Evolutionary conservation across 2,888 invertebrate genomes (phyloP).

Genomic region (Anoplius nigerrimus): DNA sequence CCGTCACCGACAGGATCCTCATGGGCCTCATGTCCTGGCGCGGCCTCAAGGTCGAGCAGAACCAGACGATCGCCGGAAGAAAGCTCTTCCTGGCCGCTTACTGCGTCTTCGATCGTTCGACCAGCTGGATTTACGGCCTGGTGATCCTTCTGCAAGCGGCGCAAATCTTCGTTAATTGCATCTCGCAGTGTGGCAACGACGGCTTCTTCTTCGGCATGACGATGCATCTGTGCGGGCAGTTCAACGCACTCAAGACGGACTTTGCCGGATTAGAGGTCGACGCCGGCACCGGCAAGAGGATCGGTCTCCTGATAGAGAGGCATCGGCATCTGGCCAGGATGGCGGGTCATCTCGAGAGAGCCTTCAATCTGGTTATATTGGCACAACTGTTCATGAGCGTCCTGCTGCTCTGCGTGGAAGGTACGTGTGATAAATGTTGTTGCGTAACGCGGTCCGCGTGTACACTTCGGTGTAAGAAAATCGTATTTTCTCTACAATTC

Average conservation of each 20-base stretch:
- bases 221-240: constrained; percentile 69
- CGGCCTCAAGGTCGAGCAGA: background rate
- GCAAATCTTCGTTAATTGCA: constrained; percentile 36
- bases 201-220: constrained; percentile 64
- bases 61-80: background rate
- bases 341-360: constrained; percentile 30
- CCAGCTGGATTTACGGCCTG: constrained; percentile 8
- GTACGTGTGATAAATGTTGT: constrained; percentile 28
- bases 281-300: background rate
- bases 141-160: constrained; percentile 31
- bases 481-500: too few species aligned
- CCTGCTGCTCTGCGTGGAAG: constrained; percentile 42
- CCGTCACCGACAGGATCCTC: constrained; percentile 5
- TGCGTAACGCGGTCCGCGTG: background rate
- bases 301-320: constrained; percentile 30
- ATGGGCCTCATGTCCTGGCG: too few species aligned
- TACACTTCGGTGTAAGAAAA: too few species aligned
- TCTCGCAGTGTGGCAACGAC: constrained; percentile 56
- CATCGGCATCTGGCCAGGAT: constrained; percentile 38
- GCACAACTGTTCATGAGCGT: constrained; percentile 42
- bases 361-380: constrained; percentile 44
- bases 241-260: constrained; percentile 57
- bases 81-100: constrained; percentile 35
- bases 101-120: constrained; percentile 36
- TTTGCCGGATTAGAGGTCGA: constrained; percentile 32